Percentiles rank a stretch among this genome's conserved stretches.
phyloP scores from a whole-genome alignment of 1,140 invertebrate species.

The Camponotus pennsylvanicus region DNA sequence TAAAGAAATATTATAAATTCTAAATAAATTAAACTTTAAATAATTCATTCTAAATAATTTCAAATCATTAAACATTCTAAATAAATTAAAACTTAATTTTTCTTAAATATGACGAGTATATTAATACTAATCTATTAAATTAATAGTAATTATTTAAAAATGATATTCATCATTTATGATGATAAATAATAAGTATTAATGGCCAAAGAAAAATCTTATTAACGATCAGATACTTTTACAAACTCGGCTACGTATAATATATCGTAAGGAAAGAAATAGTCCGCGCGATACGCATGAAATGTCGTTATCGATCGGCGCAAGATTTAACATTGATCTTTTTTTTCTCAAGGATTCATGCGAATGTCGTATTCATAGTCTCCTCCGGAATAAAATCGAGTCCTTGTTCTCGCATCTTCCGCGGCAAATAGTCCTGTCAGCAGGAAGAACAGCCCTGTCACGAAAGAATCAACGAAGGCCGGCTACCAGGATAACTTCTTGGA shows the following conservation, averaged over 20 bases:
- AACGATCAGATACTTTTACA: conserved; percentile 15
- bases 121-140: neutral
- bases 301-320: conserved; percentile 24
- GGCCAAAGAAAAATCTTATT: conserved; percentile 11
- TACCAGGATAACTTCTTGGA: conserved; percentile 68
- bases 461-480: conserved; percentile 66
- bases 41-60: too few relatives aligned
- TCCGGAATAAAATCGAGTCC: conserved; percentile 22
- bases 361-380: neutral
- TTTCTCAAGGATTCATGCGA: conserved; percentile 33
- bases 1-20: too few relatives aligned
- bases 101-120: neutral
- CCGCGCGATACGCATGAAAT: neutral
- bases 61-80: too few relatives aligned
- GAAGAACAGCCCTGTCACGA: conserved; percentile 52
- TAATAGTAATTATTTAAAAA: neutral
- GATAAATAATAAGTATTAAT: conserved; percentile 33
- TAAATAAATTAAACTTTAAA: neutral
- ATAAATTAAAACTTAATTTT: neutral
- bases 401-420: conserved; percentile 1
- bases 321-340: conserved; percentile 44
- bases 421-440: conserved; percentile 23
- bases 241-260: neutral
- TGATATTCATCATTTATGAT: neutral
- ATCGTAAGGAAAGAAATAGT: conserved; percentile 2